Evolutionary conservation across 1,140 invertebrate genomes (phyloP), one percentile per base, ranked within the genome.

Genomic region (Microplitis demolitor): DNA sequence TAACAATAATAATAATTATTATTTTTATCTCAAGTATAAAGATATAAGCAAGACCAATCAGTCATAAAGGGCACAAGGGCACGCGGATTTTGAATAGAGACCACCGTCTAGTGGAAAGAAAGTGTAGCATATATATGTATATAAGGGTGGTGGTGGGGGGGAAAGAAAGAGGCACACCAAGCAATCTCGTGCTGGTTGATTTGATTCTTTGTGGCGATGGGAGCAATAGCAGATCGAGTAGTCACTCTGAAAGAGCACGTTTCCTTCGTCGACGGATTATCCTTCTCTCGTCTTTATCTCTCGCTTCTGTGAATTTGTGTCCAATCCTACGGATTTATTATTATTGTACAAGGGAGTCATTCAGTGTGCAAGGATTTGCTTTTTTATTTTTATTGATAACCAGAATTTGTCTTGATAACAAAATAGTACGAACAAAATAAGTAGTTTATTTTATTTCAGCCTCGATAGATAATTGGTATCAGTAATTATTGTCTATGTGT

Each of bases 121-220:
- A 70, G 24, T 24, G 24, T 24, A 24, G 24, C 24, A 39, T 39
- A 39, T 39, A 39, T 39, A 39, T 39, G 0, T 39, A 39, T 39
- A 39, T 5, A 45, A 70, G 76, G 58, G 53, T 34, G 61, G 35
- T 11, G 11, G 11, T 6, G 39, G 39, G 14, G 45, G 35, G n/a
- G 31, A 6, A 66, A 66, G 39, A 50, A 24, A 51, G n/a, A 51
- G 11, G 50, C 54, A 50, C 66, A 71, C 71, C 66, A 67, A 82
- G 80, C 77, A 83, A 82, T 82, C 78, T 83, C 78, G 77, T 76
- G 71, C 78, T 76, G 76, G 74, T 84, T 84, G 83, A 85, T 84
- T 84, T 85, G 78, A 84, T 86, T 85, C 78, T 85, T 87, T 83
- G 79, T 78, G 79, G 77, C 72, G 77, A 83, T 77, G 77, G 73